Base-by-base conservation (phyloP, 1,140 invertebrate genomes). In the Chelonus insularis region DNA sequence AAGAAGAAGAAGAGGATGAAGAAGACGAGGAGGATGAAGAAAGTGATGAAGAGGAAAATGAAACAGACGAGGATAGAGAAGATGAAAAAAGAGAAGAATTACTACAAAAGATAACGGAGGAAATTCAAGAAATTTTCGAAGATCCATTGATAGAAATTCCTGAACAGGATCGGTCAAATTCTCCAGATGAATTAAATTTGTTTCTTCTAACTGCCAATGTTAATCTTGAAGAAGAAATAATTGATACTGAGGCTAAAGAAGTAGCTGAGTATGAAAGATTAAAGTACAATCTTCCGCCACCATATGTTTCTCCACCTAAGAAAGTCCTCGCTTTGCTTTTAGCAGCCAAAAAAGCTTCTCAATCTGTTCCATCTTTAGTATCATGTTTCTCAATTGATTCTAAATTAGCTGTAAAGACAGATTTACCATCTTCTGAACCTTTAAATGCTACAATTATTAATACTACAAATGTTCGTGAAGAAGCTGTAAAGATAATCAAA, bases 361-460 rank as follows among this genome's bases (percentile, higher is more conserved):
- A 71, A 48, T 81, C 80, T 4, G 62, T 73, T 4, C 72, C 73
- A 9, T 81, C 79, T 8, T 64, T 82, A 6, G 55, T 81, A 9
- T 81, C 80, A 3, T 68, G 78, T 63, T 82, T 80, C 62, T 80
- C 80, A 0, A 69, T 79, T 1, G 74, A 82, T 34, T 81, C 78
- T 0, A 75, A 63, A 52, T 51, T 81, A 4, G 69, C 75, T 18
- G 60, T 74, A 0, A 75, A 80, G 66, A 34, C 21, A 20, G 65
- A 68, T 16, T 47, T 77, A 1, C 12, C 60, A 3, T 1, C 4
- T 25, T 7, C 9, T 43, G 7, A 50, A 21, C 3, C 1, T 21
- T n/a, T 21, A 8, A 45, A 14, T 34, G 1, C 43, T 0, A 12
- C 54, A 8, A 25, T 29, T 8, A 51, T 62, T 14, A 32, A 64